Evolutionary conservation across 2,888 invertebrate species (phyloP), one percentile per base, ranked within the genome.

Genomic region (Salticus scenicus): DNA sequence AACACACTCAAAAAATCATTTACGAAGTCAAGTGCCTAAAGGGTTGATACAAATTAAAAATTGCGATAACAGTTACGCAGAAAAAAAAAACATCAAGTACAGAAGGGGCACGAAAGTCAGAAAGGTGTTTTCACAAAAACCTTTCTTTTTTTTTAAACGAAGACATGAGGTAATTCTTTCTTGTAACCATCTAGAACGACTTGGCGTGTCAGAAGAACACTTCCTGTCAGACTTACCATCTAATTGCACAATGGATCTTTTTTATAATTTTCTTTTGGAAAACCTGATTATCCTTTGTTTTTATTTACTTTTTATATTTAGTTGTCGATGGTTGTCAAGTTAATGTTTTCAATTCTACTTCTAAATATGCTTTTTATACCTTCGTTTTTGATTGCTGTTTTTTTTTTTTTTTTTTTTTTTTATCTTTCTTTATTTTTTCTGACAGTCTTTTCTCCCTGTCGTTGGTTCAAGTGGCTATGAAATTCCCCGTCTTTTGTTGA

Each of bases 401-500:
- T 47, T 14, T 12, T 47, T 17, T 12, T 47, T n/a, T 12, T 47
- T 47, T 47, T 12, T 24, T 57, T 57, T 80, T 67, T 10, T 70
- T 37, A 76, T 41, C 71, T 47, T 47, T 12, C 12, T 57, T 57
- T 80, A 51, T 10, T 70, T 37, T 71, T 41, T 66, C 66, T 27
- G 28, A 14, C n/a, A 28, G 72, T 67, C 77, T 77, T 83, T 83
- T 73, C 77, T 72, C 72, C 57, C 73, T 72, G 63, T 83, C 57
- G 73, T 66, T 76, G 41, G 20, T 41, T 27, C 66, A 24, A 72
- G 72, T 83, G 66, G 72, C 76, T 83, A 76, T 83, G 83, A 83
- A 83, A 83, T 83, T 67, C 73, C 67, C 57, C 67, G 83, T 51
- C 73, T 83, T 77, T 83, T 83, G 83, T 83, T n/a, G 41, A 72